Evolutionary conservation across 1,140 invertebrate species (phyloP), one percentile per base, ranked within the genome.

Genomic region (Hycleus cichorii): DNA sequence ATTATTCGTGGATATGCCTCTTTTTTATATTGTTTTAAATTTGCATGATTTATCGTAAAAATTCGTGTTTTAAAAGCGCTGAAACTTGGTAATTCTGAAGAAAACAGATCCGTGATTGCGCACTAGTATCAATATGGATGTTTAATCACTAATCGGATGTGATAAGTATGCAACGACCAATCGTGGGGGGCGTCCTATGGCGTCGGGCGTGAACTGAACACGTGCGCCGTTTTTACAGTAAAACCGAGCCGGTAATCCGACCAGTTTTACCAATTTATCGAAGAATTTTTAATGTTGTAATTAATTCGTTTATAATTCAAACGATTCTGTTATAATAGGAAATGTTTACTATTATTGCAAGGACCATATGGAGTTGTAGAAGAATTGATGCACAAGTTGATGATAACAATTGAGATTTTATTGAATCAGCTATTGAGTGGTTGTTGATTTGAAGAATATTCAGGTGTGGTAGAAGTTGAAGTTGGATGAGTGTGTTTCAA

Each of bases 161-260:
- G 25, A 45, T 49, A 32, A 50, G 43, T 43, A 51, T 32, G 47
- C 26, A 40, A 11, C 42, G 38, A 57, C 61, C 61, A 63, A 63
- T 63, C 42, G 47, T 40, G 54, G 32, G 38, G 47, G 39, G 39
- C 48, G 53, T 55, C 52, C 61, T 55, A 48, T 43, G 52, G 51
- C 53, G 58, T 48, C 61, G 58, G 61, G 61, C 61, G 61, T 63
- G 61, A 56, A 57, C 61, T 50, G 44, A 59, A 49, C 57, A 59
- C 57, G 42, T 45, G 57, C 45, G 50, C 40, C 50, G 49, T 52
- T 32, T 32, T 32, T 32, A 7, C 32, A 7, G 18, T 18, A 18
- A 18, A 18, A 1, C 18, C 18, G 18, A 18, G 18, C 18, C 18
- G 18, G 18, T 18, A 18, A 18, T 18, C 18, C 18, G 18, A 18